Base-by-base conservation (phyloP, 2,113 vertebrate species). In the Microtus oregoni region DNA sequence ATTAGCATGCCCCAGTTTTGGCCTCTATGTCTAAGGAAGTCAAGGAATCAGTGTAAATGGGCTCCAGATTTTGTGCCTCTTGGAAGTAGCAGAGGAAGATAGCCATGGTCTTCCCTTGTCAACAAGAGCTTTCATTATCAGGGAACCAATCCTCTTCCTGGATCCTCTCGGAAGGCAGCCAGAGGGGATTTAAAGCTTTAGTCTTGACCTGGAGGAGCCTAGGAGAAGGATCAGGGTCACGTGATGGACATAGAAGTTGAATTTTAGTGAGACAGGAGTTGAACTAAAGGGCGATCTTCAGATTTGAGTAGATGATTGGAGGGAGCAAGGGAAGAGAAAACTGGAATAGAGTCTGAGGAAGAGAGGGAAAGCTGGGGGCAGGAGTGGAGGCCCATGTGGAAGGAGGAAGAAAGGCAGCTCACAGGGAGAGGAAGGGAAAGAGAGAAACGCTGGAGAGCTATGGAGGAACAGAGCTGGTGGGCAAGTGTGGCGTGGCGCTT, bases 1-100 rank as follows among this genome's bases (percentile, higher is more conserved):
- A 95, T 93, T 95, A 96, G 87, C 95, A 88, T 96, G 15, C 50
- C 50, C 1, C 30, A 78, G 55, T 72, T 61, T n/a, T 10, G 41
- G 67, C 86, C 83, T 92, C 52, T 26, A 30, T 83, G 87, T 89
- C 83, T 82, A 92, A 91, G 73, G 20, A 81, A 95, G 41, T 3
- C 30, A 68, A 65, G 41, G 63, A 90, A 77, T 68, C 35, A 38
- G 77, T 35, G 44, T 85, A 90, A 96, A 92, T 55, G 12, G 35
- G 5, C 47, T 93, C 28, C 22, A 68, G 65, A 17, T 95, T 91
- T 82, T 83, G 87, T 55, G n/a, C 5, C 67, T 17, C 17, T n/a
- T 7, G n/a, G 9, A 47, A 20, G 12, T 52, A 65, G 63, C 44
- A n/a, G 38, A 76, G 28, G 30, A 28, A 44, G 55, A 85, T 47